Evolutionary conservation across 2,113 vertebrate species (phyloP), one percentile per base, ranked within the genome.

Genomic region (Phainopepla nitens): DNA sequence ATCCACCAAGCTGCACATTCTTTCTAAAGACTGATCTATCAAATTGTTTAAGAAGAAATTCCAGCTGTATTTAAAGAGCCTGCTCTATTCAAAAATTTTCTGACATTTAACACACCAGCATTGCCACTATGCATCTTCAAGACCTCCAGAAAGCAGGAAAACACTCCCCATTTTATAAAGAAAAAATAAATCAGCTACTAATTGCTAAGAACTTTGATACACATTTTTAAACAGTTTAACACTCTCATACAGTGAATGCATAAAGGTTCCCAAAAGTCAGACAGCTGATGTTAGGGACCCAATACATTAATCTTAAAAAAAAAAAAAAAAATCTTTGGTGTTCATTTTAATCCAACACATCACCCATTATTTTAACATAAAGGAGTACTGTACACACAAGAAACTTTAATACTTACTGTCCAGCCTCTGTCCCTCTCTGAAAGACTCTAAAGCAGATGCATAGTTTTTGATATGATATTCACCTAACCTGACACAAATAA

Each of bases 401-500:
- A 69, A 85, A 75, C 61, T 82, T 42, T 35, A 90, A 91, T 98
- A 99, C 99, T 99, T 98, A 99, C 99, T 97, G 92, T 99, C 98
- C 97, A 99, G 97, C 66, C 97, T 98, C 42, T 99, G 98, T 97
- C 99, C 99, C 97, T 98, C 98, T 96, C 95, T 97, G 97, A 99
- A 99, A 64, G 98, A 98, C 89, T 98, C 98, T 93, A 98, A 96
- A 92, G 99, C 99, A 93, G 98, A 98, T 75, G 97, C 92, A 77
- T 98, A 99, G 84, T 98, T 98, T 95, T 98, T 98, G 75, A 98
- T 98, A 97, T 99, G 98, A 97, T 99, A 99, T 98, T 99, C 99
- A 93, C 99, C 99, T 97, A 99, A 98, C 98, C 99, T 99, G 97
- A 87, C 29, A 92, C 13, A 14, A 91, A 68, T 7, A 91, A 72